Evolutionary conservation across 2,113 vertebrate genomes (phyloP).

Genomic region (Halichoeres trimaculatus): DNA sequence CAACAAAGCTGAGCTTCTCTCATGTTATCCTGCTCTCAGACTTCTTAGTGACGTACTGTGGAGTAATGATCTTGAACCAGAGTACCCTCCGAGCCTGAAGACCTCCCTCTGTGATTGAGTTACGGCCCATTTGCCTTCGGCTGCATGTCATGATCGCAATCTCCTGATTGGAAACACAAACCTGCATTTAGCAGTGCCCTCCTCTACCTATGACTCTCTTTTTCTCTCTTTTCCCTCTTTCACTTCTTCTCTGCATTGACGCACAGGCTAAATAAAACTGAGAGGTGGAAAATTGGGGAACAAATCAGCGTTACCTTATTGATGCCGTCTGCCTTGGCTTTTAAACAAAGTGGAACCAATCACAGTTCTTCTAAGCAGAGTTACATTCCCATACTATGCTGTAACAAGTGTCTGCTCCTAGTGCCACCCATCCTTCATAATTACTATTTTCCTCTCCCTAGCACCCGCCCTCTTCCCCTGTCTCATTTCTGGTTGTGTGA

Average conservation of each 20-base stretch:
- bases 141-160: constrained; percentile 65
- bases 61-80: constrained; percentile 69
- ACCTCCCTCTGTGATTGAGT: constrained; percentile 62
- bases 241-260: not conserved
- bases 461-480: constrained; percentile 5
- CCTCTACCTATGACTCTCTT: constrained; percentile 2
- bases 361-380: not conserved
- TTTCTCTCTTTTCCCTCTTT: not conserved
- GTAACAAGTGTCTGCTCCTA: not conserved
- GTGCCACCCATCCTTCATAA: constrained; percentile 29
- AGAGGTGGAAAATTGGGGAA: constrained; percentile 34
- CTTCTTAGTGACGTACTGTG: constrained; percentile 43
- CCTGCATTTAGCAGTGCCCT: constrained; percentile 38
- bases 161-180: constrained; percentile 72
- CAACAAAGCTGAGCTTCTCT: constrained; percentile 24
- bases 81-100: constrained; percentile 33
- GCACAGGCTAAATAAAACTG: constrained; percentile 14
- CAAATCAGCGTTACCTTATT: constrained; percentile 19
- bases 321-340: constrained; percentile 13
- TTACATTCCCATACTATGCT: not conserved
- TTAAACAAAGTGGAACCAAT: constrained; percentile 35
- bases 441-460: constrained; percentile 42
- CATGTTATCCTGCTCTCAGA: constrained; percentile 33
- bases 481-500: constrained; percentile 26
- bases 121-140: constrained; percentile 65